These are phyloP conservation scores for Latrodectus geometricus DNA, from an alignment of 1,140 invertebrate species.

Conservation along the genomic window DNA sequence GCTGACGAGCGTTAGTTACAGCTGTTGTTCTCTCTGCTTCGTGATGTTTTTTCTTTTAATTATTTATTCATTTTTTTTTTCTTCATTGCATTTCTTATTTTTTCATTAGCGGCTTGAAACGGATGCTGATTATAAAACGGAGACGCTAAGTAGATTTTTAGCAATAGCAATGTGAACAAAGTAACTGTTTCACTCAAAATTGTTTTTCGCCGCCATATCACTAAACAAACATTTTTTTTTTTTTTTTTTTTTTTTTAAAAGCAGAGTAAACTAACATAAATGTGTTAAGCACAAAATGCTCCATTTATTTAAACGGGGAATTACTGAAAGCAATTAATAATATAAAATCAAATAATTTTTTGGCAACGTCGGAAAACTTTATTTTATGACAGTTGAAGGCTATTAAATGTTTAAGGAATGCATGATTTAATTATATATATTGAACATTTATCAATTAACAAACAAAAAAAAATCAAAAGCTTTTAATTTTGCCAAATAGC, in stretches of 20 bases:
- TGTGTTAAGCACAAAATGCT: too few relatives aligned
- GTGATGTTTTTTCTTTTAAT: constrained; percentile 37
- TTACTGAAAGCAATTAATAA: too few relatives aligned
- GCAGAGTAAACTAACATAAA: too few relatives aligned
- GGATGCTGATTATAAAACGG: constrained; percentile 31
- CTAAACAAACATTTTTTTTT: not conserved
- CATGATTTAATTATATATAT: too few relatives aligned
- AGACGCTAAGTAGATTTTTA: constrained; percentile 2
- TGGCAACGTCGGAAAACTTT: too few relatives aligned
- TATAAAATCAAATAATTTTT: too few relatives aligned
- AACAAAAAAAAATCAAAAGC: too few relatives aligned
- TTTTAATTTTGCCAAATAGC: too few relatives aligned
- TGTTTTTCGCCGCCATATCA: not conserved
- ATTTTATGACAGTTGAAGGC: too few relatives aligned
- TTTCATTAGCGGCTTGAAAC: constrained; percentile 4
- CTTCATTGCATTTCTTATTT: constrained; percentile 10
- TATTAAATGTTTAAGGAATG: too few relatives aligned
- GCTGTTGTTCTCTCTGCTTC: constrained; percentile 29
- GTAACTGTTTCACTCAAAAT: not conserved
- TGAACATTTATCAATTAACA: too few relatives aligned
- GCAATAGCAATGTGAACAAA: not conserved
- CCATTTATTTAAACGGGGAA: too few relatives aligned
- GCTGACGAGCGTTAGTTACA: constrained; percentile 31
- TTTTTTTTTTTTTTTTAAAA: not conserved
- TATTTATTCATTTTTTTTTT: constrained; percentile 34